These are phyloP conservation scores for Acrossocheilus fasciatus DNA, from an alignment of 2,797 vertebrate genomes.

Conservation along the genomic window DNA sequence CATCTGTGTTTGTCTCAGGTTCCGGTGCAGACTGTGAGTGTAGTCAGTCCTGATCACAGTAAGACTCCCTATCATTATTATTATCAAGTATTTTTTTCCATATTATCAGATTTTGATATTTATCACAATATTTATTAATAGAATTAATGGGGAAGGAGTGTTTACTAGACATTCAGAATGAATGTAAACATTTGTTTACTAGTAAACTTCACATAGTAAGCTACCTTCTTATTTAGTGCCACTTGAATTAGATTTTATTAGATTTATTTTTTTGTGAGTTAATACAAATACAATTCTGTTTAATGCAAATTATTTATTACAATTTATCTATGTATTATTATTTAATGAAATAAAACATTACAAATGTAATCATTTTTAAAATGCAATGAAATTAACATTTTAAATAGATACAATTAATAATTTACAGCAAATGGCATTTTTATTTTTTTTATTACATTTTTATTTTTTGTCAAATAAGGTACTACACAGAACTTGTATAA, in stretches of 20 bases:
- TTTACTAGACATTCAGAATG: no score
- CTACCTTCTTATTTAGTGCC: not conserved
- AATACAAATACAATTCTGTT: not conserved
- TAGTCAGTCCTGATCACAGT: conserved; percentile 56
- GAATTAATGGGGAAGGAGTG: not conserved
- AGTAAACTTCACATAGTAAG: not conserved
- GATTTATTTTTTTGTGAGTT: not conserved
- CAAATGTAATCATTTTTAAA: not conserved
- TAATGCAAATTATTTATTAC: not conserved
- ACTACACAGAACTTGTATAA: not conserved
- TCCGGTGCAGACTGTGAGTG: conserved; percentile 47
- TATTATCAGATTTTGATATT: not conserved
- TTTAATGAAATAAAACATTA: not conserved
- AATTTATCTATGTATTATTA: not conserved
- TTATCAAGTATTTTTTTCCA: not conserved
- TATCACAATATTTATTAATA: not conserved
- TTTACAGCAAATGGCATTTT: not conserved
- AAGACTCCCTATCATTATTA: conserved; percentile 17
- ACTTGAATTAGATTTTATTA: not conserved
- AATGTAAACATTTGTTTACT: not conserved
- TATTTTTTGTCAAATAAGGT: not conserved
- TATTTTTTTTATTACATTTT: no score
- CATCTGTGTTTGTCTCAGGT: conserved; percentile 34
- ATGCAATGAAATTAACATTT: not conserved
- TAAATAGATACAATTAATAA: not conserved